phyloP scores from a whole-genome alignment of 92 coral and sea anemone species.

The Metridium senile region DNA sequence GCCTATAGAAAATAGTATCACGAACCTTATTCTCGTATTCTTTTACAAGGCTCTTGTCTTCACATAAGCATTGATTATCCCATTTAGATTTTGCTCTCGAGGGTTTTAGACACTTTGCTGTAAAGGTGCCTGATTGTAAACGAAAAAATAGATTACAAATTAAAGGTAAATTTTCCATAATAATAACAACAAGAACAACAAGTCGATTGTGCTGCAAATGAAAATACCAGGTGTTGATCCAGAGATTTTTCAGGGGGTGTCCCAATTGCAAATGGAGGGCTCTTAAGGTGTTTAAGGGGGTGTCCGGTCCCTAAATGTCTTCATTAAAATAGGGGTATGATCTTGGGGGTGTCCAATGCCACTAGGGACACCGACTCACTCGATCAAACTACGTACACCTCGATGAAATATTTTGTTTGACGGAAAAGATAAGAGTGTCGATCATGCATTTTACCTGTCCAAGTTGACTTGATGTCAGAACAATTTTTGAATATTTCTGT shows the following conservation, averaged over 20 bases:
- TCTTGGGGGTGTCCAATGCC: no score
- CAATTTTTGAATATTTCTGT: conserved; percentile 20
- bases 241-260: no score
- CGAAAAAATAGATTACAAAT: not conserved
- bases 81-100: not conserved
- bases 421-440: not conserved
- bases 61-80: conserved; percentile 28
- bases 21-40: not conserved
- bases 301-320: no score
- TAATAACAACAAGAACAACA: not conserved
- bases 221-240: no score
- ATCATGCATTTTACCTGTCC: conserved; percentile 21
- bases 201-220: no score
- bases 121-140: conserved; percentile 9
- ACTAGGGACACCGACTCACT: no score
- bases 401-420: not conserved
- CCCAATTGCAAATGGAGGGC: no score
- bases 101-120: conserved; percentile 9
- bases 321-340: no score
- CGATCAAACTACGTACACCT: no score
- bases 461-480: conserved; percentile 28
- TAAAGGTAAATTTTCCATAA: not conserved
- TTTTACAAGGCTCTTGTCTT: conserved; percentile 9
- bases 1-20: no score
- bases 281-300: no score